Conservation (phyloP, 2,113 vertebrate genomes). For the Chunga burmeisteri region DNA sequence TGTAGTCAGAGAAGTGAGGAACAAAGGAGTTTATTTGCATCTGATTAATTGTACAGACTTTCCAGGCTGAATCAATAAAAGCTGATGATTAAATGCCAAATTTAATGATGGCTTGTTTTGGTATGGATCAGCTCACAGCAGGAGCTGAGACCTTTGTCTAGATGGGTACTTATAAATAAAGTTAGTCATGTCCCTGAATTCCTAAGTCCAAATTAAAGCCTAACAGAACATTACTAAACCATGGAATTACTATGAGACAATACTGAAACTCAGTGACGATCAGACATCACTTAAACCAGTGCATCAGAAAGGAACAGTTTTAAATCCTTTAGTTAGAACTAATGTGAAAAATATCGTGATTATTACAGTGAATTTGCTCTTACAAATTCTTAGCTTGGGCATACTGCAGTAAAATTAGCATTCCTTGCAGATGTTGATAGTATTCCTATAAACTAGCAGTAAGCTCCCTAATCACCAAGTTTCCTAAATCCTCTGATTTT, state of each 20-base stretch:
- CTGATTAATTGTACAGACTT: neutral
- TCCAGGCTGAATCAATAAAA: neutral
- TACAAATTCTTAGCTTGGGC: neutral
- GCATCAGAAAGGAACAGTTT: neutral
- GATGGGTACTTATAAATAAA: neutral
- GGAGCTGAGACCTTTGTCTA: neutral
- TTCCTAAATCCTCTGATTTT: neutral
- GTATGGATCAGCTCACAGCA: neutral
- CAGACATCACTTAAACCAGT: neutral
- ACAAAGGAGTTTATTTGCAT: neutral
- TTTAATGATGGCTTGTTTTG: neutral
- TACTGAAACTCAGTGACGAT: neutral
- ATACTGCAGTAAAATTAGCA: neutral
- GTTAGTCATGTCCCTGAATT: neutral
- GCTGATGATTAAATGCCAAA: accelerated
- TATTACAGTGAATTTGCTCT: neutral
- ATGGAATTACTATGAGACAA: neutral
- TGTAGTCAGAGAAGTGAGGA: neutral
- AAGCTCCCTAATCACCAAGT: neutral
- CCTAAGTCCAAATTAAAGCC: neutral
- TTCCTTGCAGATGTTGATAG: neutral
- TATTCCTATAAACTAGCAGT: neutral
- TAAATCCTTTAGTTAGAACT: neutral
- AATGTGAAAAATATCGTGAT: neutral
- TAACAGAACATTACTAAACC: neutral